Evolutionary conservation across 2,888 invertebrate genomes (phyloP).

Genomic region (Acleris sparsana): DNA sequence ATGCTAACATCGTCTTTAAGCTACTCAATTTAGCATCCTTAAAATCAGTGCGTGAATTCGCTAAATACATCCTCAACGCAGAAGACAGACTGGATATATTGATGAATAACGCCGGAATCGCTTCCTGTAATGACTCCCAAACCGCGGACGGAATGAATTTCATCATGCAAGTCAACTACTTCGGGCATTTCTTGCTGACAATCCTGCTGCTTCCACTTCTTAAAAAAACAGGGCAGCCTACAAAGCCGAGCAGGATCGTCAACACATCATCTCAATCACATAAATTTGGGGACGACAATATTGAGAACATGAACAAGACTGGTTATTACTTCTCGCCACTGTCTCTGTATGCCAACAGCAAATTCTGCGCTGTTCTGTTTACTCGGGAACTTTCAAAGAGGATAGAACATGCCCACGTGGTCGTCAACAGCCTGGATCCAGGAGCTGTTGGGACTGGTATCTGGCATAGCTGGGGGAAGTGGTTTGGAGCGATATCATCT

Average conservation of each 20-base stretch:
- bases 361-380: constrained; percentile 89
- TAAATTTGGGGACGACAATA: constrained; percentile 86
- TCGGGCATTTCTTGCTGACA: constrained; percentile 95
- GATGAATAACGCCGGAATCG: constrained; percentile 95
- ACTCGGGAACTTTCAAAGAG: constrained; percentile 88
- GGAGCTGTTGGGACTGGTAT: constrained; percentile 92
- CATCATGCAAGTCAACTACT: constrained; percentile 96
- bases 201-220: constrained; percentile 92
- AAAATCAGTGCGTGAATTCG: constrained; percentile 91
- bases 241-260: constrained; percentile 88
- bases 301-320: constrained; percentile 86
- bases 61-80: constrained; percentile 87
- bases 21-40: constrained; percentile 89
- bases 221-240: constrained; percentile 78
- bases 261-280: constrained; percentile 91
- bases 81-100: constrained; percentile 90
- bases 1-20: constrained; percentile 87
- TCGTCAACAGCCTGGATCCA: constrained; percentile 92
- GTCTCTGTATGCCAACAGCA: constrained; percentile 83
- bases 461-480: constrained; percentile 79
- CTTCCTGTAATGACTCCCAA: constrained; percentile 81
- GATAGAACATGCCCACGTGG: constrained; percentile 85
- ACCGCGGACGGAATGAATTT: constrained; percentile 93
- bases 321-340: constrained; percentile 75
- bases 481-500: constrained; percentile 79